Evolutionary conservation across 2,797 vertebrate genomes (phyloP), one percentile per base, ranked within the genome.

Genomic region (Schizopygopsis malacanthus): DNA sequence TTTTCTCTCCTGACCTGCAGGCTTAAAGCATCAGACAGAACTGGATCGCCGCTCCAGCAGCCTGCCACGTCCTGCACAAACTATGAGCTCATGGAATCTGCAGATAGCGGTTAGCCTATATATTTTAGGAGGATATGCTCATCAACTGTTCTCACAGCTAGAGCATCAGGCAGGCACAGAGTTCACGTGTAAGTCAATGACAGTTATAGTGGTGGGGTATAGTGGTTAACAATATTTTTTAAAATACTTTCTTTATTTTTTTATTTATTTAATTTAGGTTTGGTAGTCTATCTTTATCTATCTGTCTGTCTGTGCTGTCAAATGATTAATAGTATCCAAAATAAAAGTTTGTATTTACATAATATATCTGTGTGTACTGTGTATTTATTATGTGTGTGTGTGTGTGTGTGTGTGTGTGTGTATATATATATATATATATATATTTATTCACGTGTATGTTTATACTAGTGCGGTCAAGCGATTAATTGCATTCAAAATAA

Each of bases 1-100:
- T 47, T 61, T 75, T 71, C 59, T n/a, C 11, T 71, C 16, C 50
- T 65, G 71, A 45, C 80, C 79, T 59, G 79, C 37, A n/a, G 41
- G 50, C 20, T 56, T 56, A 39, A 82, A 76, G 12, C 52, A 70
- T 4, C 22, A 33, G 28, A 11, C 75, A 52, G 70, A 18, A 16
- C 20, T 11, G 70, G 25, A 63, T 75, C 41, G 0, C 54, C 3
- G 18, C 69, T 63, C 15, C 22, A 63, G 39, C 59, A 67, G n/a
- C 56, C 61, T 59, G 37, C 75, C 70, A 22, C 18, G 11, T 43
- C 9, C 73, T 25, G n/a, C 15, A 79, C 39, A 37, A 71, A 56
- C 7, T 8, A 61, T 79, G 39, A 85, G 83, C 75, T 85, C 83
- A 79, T 56, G 47, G 47, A 52, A n/a, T 61, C 52, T 79, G 50